Conservation (phyloP, 2,797 vertebrate species). For the Avahi laniger region DNA sequence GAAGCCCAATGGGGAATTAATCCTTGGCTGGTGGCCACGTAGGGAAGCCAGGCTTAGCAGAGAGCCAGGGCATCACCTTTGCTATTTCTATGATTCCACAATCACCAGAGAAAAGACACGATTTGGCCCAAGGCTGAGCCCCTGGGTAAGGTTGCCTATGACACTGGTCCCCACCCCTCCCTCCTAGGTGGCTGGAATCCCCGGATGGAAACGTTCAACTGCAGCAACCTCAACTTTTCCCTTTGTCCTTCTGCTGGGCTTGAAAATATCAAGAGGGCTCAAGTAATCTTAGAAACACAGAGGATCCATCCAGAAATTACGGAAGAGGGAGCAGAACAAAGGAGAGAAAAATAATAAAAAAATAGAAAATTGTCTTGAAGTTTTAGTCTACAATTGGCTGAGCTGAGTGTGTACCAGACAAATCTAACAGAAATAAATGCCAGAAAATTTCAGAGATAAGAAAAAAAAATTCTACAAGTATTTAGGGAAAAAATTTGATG, state of each 20-base stretch:
- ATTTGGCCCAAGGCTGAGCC: neutral
- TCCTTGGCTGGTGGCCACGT: rapidly evolving
- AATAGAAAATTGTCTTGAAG: neutral
- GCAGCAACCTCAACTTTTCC: rapidly evolving
- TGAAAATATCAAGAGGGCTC: neutral
- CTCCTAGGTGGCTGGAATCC: neutral
- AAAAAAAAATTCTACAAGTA: neutral
- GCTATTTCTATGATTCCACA: neutral
- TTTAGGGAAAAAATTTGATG: neutral
- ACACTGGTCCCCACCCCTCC: neutral
- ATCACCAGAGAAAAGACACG: neutral
- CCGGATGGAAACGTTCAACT: neutral
- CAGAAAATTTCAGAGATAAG: neutral
- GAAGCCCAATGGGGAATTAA: neutral
- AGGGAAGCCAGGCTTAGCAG: neutral
- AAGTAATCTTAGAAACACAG: neutral
- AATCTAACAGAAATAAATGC: neutral
- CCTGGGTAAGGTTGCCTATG: rapidly evolving
- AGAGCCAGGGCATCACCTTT: neutral
- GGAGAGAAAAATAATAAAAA: neutral
- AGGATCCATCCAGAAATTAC: neutral
- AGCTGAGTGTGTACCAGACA: neutral
- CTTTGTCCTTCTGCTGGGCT: neutral
- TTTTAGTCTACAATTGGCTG: neutral
- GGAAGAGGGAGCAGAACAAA: too few relatives aligned